Conservation (phyloP, 2,113 vertebrate species). For the Pelecanus crispus region DNA sequence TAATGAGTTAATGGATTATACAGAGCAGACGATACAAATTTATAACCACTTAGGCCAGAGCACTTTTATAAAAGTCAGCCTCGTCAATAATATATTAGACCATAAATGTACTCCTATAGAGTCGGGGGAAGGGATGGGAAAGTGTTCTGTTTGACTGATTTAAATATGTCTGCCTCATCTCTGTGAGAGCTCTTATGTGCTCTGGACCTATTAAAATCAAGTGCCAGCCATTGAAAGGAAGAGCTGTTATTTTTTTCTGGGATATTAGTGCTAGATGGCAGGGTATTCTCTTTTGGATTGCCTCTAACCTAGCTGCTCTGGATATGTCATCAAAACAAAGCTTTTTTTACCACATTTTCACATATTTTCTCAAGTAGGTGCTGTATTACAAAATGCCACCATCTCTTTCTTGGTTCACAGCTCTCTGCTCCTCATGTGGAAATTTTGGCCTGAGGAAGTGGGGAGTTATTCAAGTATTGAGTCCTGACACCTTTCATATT, state of each 20-base stretch:
- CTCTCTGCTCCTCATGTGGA: neutral
- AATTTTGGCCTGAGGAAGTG: neutral
- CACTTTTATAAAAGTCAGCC: slow-evolving; percentile 62
- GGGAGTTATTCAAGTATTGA: neutral
- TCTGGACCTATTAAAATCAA: neutral
- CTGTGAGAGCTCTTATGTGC: neutral
- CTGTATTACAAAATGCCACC: no score
- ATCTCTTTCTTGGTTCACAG: neutral
- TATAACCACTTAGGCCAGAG: slow-evolving; percentile 55
- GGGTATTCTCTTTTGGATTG: neutral
- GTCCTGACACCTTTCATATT: neutral
- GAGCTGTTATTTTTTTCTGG: neutral
- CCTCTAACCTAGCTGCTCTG: neutral
- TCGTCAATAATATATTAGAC: slow-evolving; percentile 70
- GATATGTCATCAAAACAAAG: neutral
- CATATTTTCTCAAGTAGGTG: neutral
- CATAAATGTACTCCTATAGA: slow-evolving; percentile 34
- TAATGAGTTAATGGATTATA: slow-evolving; percentile 75
- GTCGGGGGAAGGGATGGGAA: neutral
- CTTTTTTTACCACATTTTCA: neutral
- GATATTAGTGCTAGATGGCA: neutral
- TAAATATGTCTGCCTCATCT: neutral
- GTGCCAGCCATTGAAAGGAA: neutral
- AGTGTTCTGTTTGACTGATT: slow-evolving; percentile 21
- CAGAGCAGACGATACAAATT: slow-evolving; percentile 65